Evolutionary conservation across 2,113 vertebrate species (phyloP).

Genomic region (Nansenia antarctica): DNA sequence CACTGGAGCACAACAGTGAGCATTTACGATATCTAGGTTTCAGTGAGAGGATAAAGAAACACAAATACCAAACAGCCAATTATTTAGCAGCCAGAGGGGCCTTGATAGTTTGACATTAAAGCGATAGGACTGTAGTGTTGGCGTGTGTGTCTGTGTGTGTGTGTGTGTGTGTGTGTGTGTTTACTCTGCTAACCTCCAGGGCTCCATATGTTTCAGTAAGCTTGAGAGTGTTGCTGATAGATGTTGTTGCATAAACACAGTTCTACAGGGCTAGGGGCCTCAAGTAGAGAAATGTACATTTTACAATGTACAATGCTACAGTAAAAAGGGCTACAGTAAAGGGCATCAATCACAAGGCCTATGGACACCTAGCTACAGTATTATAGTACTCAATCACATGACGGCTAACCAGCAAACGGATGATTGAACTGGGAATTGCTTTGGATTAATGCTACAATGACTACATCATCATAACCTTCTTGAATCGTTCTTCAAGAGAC

Average conservation of each 20-base stretch:
- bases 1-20: not conserved
- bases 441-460: no score
- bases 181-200: not conserved
- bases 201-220: not conserved
- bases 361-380: no score
- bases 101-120: constrained; percentile 52
- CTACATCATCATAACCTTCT: no score
- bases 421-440: no score
- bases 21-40: constrained; percentile 39
- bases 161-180: not conserved
- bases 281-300: not conserved
- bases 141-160: constrained; percentile 1
- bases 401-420: no score
- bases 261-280: not conserved
- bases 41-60: constrained; percentile 25
- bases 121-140: constrained; percentile 13
- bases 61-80: constrained; percentile 70
- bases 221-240: not conserved
- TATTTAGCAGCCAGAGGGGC: constrained; percentile 64
- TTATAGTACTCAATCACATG: no score
- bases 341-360: no score
- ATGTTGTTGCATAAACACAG: not conserved
- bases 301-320: not conserved
- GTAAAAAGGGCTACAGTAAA: not conserved
- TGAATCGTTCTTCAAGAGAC: no score